Evolutionary conservation across 2,888 invertebrate genomes (phyloP).

Genomic region (Luperina testacea): DNA sequence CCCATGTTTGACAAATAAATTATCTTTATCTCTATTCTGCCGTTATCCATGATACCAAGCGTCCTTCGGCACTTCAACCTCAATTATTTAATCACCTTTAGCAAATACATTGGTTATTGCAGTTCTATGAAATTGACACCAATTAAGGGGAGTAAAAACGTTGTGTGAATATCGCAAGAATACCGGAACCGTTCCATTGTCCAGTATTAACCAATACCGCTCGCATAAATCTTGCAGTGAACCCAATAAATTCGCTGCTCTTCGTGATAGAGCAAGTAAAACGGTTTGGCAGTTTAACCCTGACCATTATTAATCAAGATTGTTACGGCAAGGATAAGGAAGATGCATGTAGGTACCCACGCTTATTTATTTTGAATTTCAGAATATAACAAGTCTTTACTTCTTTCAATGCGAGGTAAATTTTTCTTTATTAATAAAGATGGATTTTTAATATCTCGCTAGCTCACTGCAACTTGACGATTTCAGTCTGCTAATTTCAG

Average conservation of each 20-base stretch:
- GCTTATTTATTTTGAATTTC: no score
- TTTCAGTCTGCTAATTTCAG: neutral
- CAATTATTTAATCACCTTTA: neutral
- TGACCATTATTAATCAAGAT: conserved; percentile 26
- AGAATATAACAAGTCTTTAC: neutral
- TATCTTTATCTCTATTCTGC: neutral
- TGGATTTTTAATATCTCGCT: neutral
- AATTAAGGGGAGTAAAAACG: neutral
- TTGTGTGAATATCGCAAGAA: neutral
- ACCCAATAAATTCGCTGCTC: conserved; percentile 33
- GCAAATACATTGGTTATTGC: neutral
- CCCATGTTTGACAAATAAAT: no score
- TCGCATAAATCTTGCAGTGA: conserved; percentile 36
- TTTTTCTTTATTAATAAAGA: neutral
- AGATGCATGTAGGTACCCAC: neutral
- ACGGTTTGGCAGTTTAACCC: conserved; percentile 11
- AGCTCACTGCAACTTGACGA: neutral
- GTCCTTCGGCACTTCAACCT: no score
- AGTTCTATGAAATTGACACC: neutral
- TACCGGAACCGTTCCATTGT: neutral
- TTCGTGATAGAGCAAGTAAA: conserved; percentile 8
- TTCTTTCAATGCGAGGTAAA: neutral
- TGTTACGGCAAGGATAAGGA: neutral
- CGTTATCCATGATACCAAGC: neutral
- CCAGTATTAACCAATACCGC: conserved; percentile 17